Conservation (phyloP, 2,888 invertebrate species). For the Plebejus melissa region DNA sequence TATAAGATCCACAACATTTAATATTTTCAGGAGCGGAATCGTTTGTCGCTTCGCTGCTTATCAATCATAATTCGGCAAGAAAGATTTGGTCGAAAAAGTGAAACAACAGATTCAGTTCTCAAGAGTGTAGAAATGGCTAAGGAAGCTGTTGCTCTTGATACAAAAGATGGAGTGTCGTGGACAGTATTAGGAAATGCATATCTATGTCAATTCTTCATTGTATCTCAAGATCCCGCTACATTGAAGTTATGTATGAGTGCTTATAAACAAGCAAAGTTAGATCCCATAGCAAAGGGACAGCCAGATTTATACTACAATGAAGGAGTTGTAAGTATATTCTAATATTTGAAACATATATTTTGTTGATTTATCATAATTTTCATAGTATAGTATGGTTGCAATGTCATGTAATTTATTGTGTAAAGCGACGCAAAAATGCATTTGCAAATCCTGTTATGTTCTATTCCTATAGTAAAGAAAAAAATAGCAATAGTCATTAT, state of each 20-base stretch:
- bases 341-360: neutral
- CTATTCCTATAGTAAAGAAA: no score
- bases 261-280: conserved; percentile 87
- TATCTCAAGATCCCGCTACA: conserved; percentile 84
- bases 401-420: no score
- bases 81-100: conserved; percentile 57
- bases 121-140: conserved; percentile 88
- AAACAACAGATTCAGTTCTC: conserved; percentile 80
- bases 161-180: conserved; percentile 90
- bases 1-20: neutral
- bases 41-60: conserved; percentile 86
- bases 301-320: conserved; percentile 92
- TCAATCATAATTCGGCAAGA: conserved; percentile 90
- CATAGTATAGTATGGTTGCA: no score
- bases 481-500: no score
- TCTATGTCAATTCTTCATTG: conserved; percentile 87
- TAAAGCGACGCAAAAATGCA: no score
- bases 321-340: conserved; percentile 83
- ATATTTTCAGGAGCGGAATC: conserved; percentile 82
- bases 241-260: conserved; percentile 88
- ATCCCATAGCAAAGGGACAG: conserved; percentile 84
- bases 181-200: conserved; percentile 91
- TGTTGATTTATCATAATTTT: neutral
- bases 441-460: no score
- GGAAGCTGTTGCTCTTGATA: conserved; percentile 88